phyloP scores from a whole-genome alignment of 2,888 invertebrate species.

The Tiliacea aurago region DNA sequence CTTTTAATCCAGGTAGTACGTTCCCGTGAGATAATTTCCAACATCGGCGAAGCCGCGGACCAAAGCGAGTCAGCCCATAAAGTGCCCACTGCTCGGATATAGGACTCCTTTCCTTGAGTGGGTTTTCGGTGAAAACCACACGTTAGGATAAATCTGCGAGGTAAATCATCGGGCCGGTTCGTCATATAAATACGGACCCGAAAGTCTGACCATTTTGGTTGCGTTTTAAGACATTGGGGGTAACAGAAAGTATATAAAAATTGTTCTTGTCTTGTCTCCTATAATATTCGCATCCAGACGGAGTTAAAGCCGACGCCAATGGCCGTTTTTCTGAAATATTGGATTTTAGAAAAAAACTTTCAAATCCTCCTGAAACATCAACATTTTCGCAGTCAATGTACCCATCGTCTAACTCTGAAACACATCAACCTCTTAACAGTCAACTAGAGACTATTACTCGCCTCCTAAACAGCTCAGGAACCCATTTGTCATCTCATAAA shows the following conservation, averaged over 20 bases:
- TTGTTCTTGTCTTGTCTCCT: too few species aligned
- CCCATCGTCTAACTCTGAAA: too few species aligned
- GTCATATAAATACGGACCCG: not conserved
- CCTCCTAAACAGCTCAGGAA: slow-evolving; percentile 29
- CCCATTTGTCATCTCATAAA: slow-evolving; percentile 51
- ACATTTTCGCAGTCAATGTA: too few species aligned
- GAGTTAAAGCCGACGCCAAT: too few species aligned
- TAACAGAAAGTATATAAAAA: too few species aligned
- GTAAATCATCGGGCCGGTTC: not conserved
- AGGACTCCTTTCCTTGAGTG: too few species aligned
- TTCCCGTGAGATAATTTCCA: not conserved
- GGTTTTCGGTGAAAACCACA: not conserved
- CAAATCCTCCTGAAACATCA: too few species aligned
- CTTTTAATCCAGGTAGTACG: not conserved
- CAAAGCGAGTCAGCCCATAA: not conserved
- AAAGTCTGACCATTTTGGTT: not conserved
- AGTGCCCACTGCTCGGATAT: not conserved
- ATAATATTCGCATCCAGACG: too few species aligned
- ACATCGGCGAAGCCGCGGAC: not conserved
- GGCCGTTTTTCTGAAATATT: too few species aligned
- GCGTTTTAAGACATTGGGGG: too few species aligned
- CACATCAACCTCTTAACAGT: slow-evolving; percentile 25
- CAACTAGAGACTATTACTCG: slow-evolving; percentile 33
- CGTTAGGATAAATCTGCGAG: not conserved
- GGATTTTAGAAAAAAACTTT: too few species aligned